Evolutionary conservation across 2,797 vertebrate species (phyloP).

Genomic region (Melanotaenia nigrans): DNA sequence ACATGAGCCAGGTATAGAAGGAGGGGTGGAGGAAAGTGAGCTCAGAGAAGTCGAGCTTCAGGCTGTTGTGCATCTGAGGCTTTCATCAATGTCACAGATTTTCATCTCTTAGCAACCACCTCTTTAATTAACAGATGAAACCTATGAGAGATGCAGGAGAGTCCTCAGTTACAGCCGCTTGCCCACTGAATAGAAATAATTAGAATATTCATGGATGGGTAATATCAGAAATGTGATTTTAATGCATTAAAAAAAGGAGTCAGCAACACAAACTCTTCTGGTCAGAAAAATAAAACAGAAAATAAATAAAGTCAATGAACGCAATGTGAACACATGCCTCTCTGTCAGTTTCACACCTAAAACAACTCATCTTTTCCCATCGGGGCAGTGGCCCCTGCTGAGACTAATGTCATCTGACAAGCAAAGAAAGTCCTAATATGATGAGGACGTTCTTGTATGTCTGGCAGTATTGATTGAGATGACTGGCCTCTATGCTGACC

Average conservation of each 20-base stretch:
- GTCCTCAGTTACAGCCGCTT: constrained; percentile 45
- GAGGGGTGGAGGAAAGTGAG: constrained; percentile 47
- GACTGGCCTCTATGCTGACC: constrained; percentile 31
- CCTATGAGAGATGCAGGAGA: constrained; percentile 61
- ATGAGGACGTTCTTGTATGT: constrained; percentile 15
- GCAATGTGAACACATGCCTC: neutral
- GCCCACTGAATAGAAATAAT: neutral
- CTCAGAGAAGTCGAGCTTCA: constrained; percentile 60
- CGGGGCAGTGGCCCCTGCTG: neutral
- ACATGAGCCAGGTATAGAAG: constrained; percentile 63
- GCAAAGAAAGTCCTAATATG: constrained; percentile 43
- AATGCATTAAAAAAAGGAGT: no score
- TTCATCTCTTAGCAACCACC: constrained; percentile 84
- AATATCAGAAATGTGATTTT: neutral
- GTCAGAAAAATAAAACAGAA: neutral
- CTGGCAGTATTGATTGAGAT: constrained; percentile 62
- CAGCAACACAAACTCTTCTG: neutral
- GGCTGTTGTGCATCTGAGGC: constrained; percentile 72
- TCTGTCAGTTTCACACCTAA: neutral
- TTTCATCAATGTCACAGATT: constrained; percentile 64
- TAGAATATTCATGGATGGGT: neutral
- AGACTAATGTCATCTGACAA: constrained; percentile 55
- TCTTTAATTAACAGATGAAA: constrained; percentile 81
- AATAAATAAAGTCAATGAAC: neutral
- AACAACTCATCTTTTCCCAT: constrained; percentile 16